A percentile compares a stretch with the other conserved stretches of the same genome.
These are phyloP conservation scores for Lepidothrix coronata DNA, from an alignment of 2,113 vertebrate species.

Conservation along the genomic window DNA sequence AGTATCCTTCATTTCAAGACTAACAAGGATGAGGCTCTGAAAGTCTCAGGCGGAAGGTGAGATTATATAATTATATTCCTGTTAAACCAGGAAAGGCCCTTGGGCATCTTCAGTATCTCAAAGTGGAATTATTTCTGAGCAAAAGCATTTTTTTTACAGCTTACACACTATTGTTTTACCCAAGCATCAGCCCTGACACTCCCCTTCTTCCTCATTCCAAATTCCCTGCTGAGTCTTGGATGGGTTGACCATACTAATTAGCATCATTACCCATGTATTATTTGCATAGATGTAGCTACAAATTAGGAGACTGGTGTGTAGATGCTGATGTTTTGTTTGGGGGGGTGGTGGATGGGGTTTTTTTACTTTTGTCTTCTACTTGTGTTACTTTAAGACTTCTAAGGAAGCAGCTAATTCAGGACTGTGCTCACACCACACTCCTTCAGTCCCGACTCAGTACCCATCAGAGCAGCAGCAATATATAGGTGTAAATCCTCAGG, in stretches of 20 bases:
- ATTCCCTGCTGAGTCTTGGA: neutral
- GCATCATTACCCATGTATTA: neutral
- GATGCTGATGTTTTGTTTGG: neutral
- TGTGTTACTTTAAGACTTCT: neutral
- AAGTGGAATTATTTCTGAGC: neutral
- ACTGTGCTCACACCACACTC: neutral
- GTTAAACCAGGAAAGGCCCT: neutral
- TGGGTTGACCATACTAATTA: neutral
- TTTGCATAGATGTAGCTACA: neutral
- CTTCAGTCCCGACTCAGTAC: neutral
- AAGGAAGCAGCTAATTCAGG: neutral
- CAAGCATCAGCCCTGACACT: neutral
- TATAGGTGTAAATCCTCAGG: neutral
- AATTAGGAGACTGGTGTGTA: neutral
- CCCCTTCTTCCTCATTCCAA: neutral
- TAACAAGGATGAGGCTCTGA: fast-evolving
- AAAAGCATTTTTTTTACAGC: neutral
- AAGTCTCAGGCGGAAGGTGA: neutral
- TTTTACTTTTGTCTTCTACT: neutral
- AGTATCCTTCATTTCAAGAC: neutral
- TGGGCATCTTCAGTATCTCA: neutral
- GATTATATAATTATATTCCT: neutral
- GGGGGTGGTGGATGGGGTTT: too few relatives aligned
- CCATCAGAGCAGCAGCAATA: neutral
- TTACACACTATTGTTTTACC: neutral